Percentiles rank a stretch among this genome's conserved stretches.
Conservation (phyloP, 2,113 vertebrate genomes). For the Sinocyclocheilus anshuiensis region DNA sequence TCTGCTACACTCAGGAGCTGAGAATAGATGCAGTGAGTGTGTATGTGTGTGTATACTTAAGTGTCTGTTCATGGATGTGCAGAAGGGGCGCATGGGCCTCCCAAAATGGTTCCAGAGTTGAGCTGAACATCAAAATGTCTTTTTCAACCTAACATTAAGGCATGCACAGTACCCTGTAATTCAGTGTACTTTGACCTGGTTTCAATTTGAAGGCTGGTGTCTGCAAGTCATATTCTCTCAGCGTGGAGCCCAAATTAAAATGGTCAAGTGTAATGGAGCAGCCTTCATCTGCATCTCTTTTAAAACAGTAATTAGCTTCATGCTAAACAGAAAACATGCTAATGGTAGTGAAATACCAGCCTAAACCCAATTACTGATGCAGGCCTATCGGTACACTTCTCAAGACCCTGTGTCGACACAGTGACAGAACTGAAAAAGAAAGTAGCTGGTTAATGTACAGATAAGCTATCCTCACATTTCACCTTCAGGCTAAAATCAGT, state of each 20-base stretch:
- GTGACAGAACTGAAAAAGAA: neutral
- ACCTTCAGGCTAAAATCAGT: conserved; percentile 22
- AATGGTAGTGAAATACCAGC: conserved; percentile 13
- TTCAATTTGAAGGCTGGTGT: conserved; percentile 43
- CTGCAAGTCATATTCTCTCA: conserved; percentile 24
- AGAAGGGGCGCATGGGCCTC: conserved; percentile 13
- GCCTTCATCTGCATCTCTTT: neutral
- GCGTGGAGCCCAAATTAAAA: conserved; percentile 25
- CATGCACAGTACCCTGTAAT: conserved; percentile 50
- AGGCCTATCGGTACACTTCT: neutral
- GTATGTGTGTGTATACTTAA: neutral
- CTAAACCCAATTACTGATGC: conserved; percentile 22
- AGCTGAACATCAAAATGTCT: conserved; percentile 46
- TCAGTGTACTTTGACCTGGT: conserved; percentile 49
- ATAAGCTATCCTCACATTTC: conserved; percentile 12
- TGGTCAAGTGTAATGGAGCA: neutral
- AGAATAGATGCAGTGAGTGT: conserved; percentile 17
- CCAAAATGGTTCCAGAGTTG: conserved; percentile 41
- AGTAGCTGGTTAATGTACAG: neutral
- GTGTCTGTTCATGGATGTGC: conserved; percentile 3
- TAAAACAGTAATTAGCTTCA: conserved; percentile 42
- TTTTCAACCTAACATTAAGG: conserved; percentile 46
- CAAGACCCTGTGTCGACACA: neutral
- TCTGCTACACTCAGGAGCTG: conserved; percentile 40
- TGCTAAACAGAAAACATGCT: conserved; percentile 33